Base-by-base conservation (phyloP, 2,113 vertebrate species). In the Pitta sordida region DNA sequence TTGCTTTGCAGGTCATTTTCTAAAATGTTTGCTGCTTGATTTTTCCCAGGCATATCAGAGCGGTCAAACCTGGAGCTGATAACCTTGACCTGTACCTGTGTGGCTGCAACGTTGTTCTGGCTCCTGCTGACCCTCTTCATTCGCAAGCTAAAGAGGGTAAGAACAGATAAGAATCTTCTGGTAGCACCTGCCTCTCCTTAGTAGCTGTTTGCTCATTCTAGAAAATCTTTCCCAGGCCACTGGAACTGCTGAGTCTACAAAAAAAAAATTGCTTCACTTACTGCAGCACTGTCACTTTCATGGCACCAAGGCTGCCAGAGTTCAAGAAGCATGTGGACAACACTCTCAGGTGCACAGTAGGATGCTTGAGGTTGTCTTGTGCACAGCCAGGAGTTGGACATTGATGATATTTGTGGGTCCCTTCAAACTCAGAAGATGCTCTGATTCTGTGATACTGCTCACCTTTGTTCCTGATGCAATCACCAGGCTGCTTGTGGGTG, bases 111-210 rank as follows among this genome's bases (percentile, higher is more conserved):
- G 0, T 97, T 99, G 63, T 98, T 99, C 96, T 99, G 99, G 99
- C 98, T 99, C 53, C 94, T 99, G 36, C 49, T 99, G 94, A 99
- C 98, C 0, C 98, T 99, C 80, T 98, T 99, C 85, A 99, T 99
- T 95, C 98, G 98, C 60, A 99, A 98, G 97, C 96, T 99, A 70
- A 99, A 97, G 97, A 98, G 97, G 98, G 98, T 98, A 97, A 98
- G 97, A 55, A 48, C 2, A 12, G 36, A 29, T 3, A 11, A 26
- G 30, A 32, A 36, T 17, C 9, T 52, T 51, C 65, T 3, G 0
- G 48, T 2, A 6, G 7, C 29, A 58, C 10, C 32, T 75, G 29
- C 23, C 17, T 85, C 37, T 60, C 41, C 58, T 80, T 63, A 30
- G 26, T 41, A 77, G 48, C 3, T 44, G 24, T 79, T 83, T 60